These are phyloP conservation scores for Patagioenas fasciata DNA, from an alignment of 2,113 vertebrate genomes.

Conservation along the genomic window DNA sequence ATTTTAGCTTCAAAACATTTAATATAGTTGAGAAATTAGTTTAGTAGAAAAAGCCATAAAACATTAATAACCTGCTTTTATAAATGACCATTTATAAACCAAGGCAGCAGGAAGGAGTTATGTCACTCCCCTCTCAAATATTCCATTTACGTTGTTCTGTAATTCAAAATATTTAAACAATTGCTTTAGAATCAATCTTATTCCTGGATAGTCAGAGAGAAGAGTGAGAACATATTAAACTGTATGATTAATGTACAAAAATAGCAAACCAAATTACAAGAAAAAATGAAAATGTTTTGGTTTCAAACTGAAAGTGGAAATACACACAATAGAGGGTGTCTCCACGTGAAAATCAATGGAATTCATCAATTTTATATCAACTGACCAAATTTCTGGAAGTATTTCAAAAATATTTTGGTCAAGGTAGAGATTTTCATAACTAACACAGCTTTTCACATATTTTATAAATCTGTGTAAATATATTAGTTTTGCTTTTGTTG, in stretches of 20 bases:
- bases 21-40: not conserved
- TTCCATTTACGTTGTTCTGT: not conserved
- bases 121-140: not conserved
- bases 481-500: not conserved
- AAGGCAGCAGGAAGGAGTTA: not conserved
- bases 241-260: not conserved
- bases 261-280: not conserved
- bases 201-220: not conserved
- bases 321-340: not conserved
- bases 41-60: not conserved
- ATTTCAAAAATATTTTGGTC: not conserved
- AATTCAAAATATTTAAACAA: not conserved
- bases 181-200: not conserved
- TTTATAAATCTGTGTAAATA: not conserved
- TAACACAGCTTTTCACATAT: not conserved
- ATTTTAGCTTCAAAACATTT: not conserved
- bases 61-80: not conserved
- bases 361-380: not conserved
- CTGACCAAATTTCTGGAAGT: not conserved
- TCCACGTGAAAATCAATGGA: not conserved
- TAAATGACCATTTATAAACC: not conserved
- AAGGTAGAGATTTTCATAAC: not conserved
- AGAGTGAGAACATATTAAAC: not conserved
- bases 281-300: rapidly evolving
- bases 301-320: not conserved